Evolutionary conservation across 2,888 invertebrate genomes (phyloP).

Genomic region (Eupelmus urozonus): DNA sequence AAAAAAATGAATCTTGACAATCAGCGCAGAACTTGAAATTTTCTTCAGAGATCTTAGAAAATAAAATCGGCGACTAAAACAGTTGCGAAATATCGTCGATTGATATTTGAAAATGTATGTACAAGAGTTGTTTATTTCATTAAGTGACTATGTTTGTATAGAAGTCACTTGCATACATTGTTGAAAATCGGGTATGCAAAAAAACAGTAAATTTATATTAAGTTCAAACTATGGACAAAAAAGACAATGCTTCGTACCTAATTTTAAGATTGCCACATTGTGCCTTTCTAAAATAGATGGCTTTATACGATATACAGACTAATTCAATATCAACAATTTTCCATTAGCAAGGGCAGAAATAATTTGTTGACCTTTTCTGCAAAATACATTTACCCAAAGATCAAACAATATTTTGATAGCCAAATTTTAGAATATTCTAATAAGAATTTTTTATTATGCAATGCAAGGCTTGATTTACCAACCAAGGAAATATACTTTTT

Average conservation of each 20-base stretch:
- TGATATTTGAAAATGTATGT: conserved; percentile 54
- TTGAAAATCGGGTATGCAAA: conserved; percentile 29
- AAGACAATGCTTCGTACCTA: conserved; percentile 57
- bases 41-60: conserved; percentile 41
- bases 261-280: conserved; percentile 62
- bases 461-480: conserved; percentile 50
- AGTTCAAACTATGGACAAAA: conserved; percentile 40
- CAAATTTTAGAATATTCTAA: conserved; percentile 55
- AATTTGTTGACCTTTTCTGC: conserved; percentile 51
- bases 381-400: conserved; percentile 58
- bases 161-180: conserved; percentile 35
- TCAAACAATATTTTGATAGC: conserved; percentile 59
- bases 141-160: conserved; percentile 52
- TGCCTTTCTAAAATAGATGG: conserved; percentile 61
- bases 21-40: conserved; percentile 47
- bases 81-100: conserved; percentile 42
- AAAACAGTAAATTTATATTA: conserved; percentile 51
- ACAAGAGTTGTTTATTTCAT: conserved; percentile 58
- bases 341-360: conserved; percentile 44
- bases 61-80: conserved; percentile 24
- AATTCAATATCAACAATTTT: conserved; percentile 52
- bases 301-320: conserved; percentile 49
- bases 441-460: conserved; percentile 49
- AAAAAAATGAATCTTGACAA: conserved; percentile 60
- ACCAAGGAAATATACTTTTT: conserved; percentile 51